Percentiles rank a stretch among this genome's conserved stretches.
phyloP scores from a whole-genome alignment of 2,888 invertebrate genomes.

The Elaeidobius kamerunicus region DNA sequence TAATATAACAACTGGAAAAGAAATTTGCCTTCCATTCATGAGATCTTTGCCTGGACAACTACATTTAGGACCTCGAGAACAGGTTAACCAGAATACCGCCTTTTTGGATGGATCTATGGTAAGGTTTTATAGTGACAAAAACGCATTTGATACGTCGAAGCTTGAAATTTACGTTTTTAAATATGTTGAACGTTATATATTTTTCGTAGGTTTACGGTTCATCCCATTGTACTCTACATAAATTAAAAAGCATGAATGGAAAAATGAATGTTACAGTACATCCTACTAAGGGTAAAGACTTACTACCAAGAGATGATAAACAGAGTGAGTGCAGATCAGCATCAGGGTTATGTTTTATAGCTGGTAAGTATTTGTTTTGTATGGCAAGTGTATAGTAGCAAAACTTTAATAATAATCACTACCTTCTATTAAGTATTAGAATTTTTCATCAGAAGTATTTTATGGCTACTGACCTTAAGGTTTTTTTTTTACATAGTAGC shows the following conservation, averaged over 20 bases:
- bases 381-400: not conserved
- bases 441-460: not conserved
- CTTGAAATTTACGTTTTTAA: too few relatives aligned
- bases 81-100: constrained; percentile 93
- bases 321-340: constrained; percentile 87
- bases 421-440: not conserved
- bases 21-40: constrained; percentile 92
- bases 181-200: too few relatives aligned
- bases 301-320: constrained; percentile 73
- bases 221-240: constrained; percentile 18
- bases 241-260: constrained; percentile 63
- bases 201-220: constrained; percentile 27
- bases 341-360: constrained; percentile 84
- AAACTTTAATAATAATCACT: too few relatives aligned
- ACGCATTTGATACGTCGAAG: too few relatives aligned
- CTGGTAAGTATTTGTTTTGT: constrained; percentile 48
- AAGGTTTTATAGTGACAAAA: too few relatives aligned
- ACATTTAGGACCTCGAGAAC: constrained; percentile 83
- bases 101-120: constrained; percentile 77
- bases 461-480: not conserved
- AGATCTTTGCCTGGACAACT: constrained; percentile 90
- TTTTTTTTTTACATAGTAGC: too few relatives aligned
- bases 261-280: constrained; percentile 77
- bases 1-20: constrained; percentile 77
- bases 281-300: constrained; percentile 71